A percentile compares a stretch with the other conserved stretches of the same genome.
These are phyloP conservation scores for Carduelis carduelis DNA, from an alignment of 2,797 vertebrate genomes.

Conservation along the genomic window DNA sequence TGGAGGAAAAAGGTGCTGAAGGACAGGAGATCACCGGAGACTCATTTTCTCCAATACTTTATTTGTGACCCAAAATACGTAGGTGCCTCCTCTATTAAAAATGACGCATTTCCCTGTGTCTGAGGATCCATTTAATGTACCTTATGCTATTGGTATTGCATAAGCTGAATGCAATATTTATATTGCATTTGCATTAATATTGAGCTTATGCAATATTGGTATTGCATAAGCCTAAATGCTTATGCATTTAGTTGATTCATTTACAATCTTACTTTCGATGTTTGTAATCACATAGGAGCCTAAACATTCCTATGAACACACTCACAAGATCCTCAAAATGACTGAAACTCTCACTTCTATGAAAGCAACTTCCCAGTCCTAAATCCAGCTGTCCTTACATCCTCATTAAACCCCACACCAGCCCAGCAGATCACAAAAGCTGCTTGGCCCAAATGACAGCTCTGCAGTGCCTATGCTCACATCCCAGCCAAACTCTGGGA, in stretches of 20 bases:
- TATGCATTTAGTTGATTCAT: not conserved
- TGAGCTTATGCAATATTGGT: not conserved
- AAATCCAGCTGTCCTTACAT: not conserved
- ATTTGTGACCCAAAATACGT: not conserved
- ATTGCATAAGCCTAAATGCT: not conserved
- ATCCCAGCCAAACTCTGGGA: not conserved
- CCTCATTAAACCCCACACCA: not conserved
- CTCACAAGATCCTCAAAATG: not conserved
- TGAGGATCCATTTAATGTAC: not conserved
- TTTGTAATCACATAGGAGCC: not conserved
- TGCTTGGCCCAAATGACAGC: not conserved
- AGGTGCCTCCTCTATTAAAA: not conserved
- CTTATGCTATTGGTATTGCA: not conserved
- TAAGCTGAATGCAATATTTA: constrained; percentile 8
- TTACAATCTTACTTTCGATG: not conserved
- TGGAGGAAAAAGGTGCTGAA: not conserved
- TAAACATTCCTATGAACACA: not conserved
- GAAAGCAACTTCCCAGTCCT: not conserved
- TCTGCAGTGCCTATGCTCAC: not conserved
- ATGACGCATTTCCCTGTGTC: not conserved
- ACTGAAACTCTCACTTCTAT: not conserved
- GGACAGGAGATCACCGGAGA: not conserved
- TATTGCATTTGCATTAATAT: constrained; percentile 12
- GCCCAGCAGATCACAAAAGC: not conserved
- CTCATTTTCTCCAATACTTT: not conserved